Base-by-base conservation (phyloP, 2,797 vertebrate genomes). In the Typhlichthys eigenmanni region DNA sequence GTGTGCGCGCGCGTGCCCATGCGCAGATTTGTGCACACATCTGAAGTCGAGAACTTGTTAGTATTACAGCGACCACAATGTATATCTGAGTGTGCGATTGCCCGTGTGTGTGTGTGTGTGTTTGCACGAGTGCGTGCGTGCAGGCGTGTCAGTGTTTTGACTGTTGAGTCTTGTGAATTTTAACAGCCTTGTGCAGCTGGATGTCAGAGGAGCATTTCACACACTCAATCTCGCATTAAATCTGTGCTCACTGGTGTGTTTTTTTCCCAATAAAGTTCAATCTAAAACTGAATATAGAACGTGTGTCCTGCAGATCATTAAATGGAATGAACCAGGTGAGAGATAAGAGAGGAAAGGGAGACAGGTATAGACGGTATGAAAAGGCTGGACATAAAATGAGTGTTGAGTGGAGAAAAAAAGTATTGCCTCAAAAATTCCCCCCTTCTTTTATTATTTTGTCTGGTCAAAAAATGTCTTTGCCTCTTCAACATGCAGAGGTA, bases 171-270 rank as follows among this genome's bases (percentile, higher is more conserved):
- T 81, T 83, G 85, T 90, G 91, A 91, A 91, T 89, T 89, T 89
- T 85, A 90, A 89, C 88, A 90, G 88, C 86, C 85, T 69, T 58
- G 87, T 91, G 89, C 89, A 92, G 88, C 84, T 91, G 87, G 85
- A 88, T 91, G 91, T 91, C 86, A 84, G 85, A 92, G 85, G 87
- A 88, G 86, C 85, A 89, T 91, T 93, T 93, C 87, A 90, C 91
- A 89, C 91, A 89, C 90, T 91, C 89, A 72, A 90, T 92, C 90
- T 88, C 85, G 89, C 91, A 91, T 93, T 92, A 92, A 91, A 91
- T 90, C 86, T 89, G 87, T 92, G 89, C 88, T 92, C 89, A 89
- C 88, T 89, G 85, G 89, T 91, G 90, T 89, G 89, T 90, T 74
- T 86, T 86, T 74, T 87, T 83, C 82, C 81, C 83, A 88, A 85